These are phyloP conservation scores for Carollia perspicillata DNA, from an alignment of 2,113 vertebrate genomes.

Conservation along the genomic window DNA sequence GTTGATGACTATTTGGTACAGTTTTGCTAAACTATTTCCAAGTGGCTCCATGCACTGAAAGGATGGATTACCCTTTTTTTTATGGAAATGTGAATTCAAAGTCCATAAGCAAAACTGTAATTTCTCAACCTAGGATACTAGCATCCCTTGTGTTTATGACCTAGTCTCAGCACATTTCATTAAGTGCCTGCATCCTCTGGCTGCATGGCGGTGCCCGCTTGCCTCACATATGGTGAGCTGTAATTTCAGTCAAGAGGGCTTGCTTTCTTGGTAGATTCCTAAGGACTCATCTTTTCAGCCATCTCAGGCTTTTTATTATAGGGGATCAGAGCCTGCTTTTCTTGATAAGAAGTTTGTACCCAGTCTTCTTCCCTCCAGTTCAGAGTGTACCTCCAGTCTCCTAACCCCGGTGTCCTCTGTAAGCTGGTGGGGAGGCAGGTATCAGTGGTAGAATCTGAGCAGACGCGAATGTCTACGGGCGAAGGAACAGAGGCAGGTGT, in stretches of 20 bases:
- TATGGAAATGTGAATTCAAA: conserved; percentile 7
- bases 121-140: neutral
- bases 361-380: neutral
- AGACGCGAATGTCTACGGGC: neutral
- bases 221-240: neutral
- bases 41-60: neutral
- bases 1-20: neutral
- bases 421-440: neutral
- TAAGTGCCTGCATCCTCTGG: neutral
- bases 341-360: neutral
- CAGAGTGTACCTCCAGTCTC: neutral
- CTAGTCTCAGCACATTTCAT: neutral
- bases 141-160: neutral
- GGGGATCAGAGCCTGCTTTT: neutral
- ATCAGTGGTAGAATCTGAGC: neutral
- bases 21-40: neutral
- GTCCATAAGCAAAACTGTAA: neutral
- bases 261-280: neutral
- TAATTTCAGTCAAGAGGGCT: too few species aligned
- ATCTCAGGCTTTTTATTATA: neutral
- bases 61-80: neutral
- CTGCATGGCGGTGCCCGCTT: neutral
- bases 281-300: neutral
- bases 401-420: neutral
- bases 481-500: neutral